Evolutionary conservation across 2,888 invertebrate species (phyloP).

Genomic region (Leucoma salicis): DNA sequence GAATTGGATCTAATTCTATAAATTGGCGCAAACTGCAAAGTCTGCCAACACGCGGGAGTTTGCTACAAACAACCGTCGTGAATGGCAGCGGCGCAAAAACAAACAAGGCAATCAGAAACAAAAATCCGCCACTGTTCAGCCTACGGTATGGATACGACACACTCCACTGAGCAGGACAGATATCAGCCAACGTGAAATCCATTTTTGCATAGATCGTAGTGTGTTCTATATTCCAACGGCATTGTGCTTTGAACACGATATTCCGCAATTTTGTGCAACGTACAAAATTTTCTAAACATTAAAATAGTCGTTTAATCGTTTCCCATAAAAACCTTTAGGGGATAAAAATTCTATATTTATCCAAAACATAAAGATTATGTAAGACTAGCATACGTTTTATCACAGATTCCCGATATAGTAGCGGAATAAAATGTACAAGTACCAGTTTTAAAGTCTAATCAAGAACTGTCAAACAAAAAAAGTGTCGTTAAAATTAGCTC

Average conservation of each 20-base stretch:
- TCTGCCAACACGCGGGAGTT: conserved; percentile 15
- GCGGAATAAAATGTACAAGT: no score
- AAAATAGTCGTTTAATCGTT: no score
- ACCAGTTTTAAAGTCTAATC: no score
- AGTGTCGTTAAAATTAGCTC: no score
- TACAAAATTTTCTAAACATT: no score
- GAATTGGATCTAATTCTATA: no score
- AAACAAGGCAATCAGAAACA: conserved; percentile 31
- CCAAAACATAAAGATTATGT: no score
- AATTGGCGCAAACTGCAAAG: conserved; percentile 28
- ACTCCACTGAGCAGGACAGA: conserved; percentile 39
- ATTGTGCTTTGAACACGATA: conserved; percentile 34
- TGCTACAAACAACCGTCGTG: not conserved
- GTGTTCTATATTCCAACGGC: conserved; percentile 34
- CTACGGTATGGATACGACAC: conserved; percentile 33
- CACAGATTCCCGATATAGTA: no score
- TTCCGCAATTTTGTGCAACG: conserved; percentile 28
- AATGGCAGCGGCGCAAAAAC: conserved; percentile 6
- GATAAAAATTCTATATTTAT: no score
- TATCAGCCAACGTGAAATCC: conserved; percentile 37
- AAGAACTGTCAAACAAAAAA: no score
- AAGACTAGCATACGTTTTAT: no score
- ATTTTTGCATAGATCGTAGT: conserved; percentile 12
- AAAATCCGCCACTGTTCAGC: conserved; percentile 33
- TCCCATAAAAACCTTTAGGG: no score